These are phyloP conservation scores for Peucedramus taeniatus DNA, from an alignment of 2,113 vertebrate species.

Conservation along the genomic window DNA sequence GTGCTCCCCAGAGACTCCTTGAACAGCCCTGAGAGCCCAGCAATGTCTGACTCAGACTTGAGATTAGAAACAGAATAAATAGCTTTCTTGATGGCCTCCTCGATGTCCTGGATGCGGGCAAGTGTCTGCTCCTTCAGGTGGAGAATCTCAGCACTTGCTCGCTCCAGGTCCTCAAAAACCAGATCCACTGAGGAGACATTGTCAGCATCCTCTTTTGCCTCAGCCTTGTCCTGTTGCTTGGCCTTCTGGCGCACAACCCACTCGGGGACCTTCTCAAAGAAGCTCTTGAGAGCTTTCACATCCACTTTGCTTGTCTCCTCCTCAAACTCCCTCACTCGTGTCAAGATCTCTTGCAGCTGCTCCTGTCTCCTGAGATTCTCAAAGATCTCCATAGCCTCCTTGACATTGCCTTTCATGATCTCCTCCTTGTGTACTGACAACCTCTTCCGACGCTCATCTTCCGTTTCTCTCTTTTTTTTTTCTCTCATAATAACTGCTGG, in stretches of 20 bases:
- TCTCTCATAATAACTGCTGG: conserved; percentile 74
- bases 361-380: conserved; percentile 83
- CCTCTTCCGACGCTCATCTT: conserved; percentile 81
- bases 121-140: conserved; percentile 91
- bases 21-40: conserved; percentile 80
- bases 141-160: conserved; percentile 87
- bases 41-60: conserved; percentile 85
- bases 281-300: conserved; percentile 73
- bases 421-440: conserved; percentile 88
- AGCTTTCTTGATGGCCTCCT: conserved; percentile 89
- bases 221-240: conserved; percentile 35
- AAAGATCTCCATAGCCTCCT: conserved; percentile 80
- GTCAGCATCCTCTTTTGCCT: conserved; percentile 61
- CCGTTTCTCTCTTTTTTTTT: conserved; percentile 77
- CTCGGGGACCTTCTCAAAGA: conserved; percentile 85
- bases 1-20: conserved; percentile 79
- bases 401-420: conserved; percentile 85
- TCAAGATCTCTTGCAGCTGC: conserved; percentile 84
- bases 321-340: conserved; percentile 83
- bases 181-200: conserved; percentile 76
- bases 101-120: conserved; percentile 85
- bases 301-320: conserved; percentile 80
- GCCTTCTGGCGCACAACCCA: conserved; percentile 67
- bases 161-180: conserved; percentile 87
- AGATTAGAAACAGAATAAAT: conserved; percentile 89